These are phyloP conservation scores for Otolemur garnettii DNA, from an alignment of 2,113 vertebrate genomes.

Conservation along the genomic window DNA sequence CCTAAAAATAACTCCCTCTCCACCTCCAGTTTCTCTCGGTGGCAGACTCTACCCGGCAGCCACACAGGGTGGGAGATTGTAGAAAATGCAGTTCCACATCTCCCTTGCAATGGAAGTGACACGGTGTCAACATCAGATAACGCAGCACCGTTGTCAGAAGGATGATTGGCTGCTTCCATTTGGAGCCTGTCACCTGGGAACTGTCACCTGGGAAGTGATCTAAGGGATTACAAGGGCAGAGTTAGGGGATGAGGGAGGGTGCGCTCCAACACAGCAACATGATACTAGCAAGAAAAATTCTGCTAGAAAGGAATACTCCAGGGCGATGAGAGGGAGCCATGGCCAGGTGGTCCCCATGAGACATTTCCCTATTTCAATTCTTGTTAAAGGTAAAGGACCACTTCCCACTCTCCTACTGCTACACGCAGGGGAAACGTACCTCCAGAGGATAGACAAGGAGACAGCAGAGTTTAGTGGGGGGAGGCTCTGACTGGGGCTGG, in stretches of 20 bases:
- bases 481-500: neutral
- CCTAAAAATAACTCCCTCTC: neutral
- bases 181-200: constrained; percentile 75
- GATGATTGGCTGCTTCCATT: constrained; percentile 52
- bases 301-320: neutral
- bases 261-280: neutral
- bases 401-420: neutral
- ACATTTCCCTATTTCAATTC: neutral
- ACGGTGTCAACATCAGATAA: neutral
- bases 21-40: neutral
- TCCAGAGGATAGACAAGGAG: neutral
- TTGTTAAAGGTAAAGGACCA: neutral
- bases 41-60: neutral
- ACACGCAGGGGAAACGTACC: neutral
- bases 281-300: neutral
- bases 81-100: neutral
- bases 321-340: neutral
- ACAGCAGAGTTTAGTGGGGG: neutral
- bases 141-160: constrained; percentile 28
- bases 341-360: neutral
- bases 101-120: neutral
- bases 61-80: too few species aligned
- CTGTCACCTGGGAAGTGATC: constrained; percentile 48
- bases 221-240: neutral
- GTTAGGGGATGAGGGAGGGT: neutral